Conservation (phyloP, 64 coral and sea anemone species). For the Exaiptasia diaphana region DNA sequence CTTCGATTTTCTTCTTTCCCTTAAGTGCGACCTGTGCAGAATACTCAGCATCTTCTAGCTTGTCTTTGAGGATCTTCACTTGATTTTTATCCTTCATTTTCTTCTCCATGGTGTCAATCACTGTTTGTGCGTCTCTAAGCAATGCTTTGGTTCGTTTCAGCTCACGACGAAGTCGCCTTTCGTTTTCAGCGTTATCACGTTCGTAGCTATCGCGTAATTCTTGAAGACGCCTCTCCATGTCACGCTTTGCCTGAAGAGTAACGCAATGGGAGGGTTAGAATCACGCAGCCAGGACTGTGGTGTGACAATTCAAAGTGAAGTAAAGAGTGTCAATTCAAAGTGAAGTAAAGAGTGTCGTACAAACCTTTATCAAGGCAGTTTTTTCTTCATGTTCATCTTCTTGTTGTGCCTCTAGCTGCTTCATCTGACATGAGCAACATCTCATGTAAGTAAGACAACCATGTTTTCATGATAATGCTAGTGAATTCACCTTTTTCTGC, state of each 20-base stretch:
- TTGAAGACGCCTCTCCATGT: slow-evolving; percentile 66
- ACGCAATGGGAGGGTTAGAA: too few relatives aligned
- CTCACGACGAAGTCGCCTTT: slow-evolving; percentile 71
- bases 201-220: slow-evolving; percentile 80
- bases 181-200: slow-evolving; percentile 70
- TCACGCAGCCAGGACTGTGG: too few relatives aligned
- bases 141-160: slow-evolving; percentile 95
- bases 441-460: background rate
- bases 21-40: slow-evolving; percentile 68
- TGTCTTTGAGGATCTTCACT: slow-evolving; percentile 73
- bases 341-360: background rate
- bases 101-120: slow-evolving; percentile 83
- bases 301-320: too few relatives aligned
- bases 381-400: slow-evolving; percentile 94
- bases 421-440: slow-evolving; percentile 39
- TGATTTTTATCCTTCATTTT: slow-evolving; percentile 79
- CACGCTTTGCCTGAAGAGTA: slow-evolving; percentile 70
- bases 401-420: slow-evolving; percentile 82
- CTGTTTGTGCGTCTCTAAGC: slow-evolving; percentile 82
- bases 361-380: slow-evolving; percentile 80
- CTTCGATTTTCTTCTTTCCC: slow-evolving; percentile 73
- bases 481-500: slow-evolving; percentile 64
- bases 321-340: background rate
- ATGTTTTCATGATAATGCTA: background rate
- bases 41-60: slow-evolving; percentile 84